These are phyloP conservation scores for Eurypyga helias DNA, from an alignment of 2,113 vertebrate species.

Conservation along the genomic window DNA sequence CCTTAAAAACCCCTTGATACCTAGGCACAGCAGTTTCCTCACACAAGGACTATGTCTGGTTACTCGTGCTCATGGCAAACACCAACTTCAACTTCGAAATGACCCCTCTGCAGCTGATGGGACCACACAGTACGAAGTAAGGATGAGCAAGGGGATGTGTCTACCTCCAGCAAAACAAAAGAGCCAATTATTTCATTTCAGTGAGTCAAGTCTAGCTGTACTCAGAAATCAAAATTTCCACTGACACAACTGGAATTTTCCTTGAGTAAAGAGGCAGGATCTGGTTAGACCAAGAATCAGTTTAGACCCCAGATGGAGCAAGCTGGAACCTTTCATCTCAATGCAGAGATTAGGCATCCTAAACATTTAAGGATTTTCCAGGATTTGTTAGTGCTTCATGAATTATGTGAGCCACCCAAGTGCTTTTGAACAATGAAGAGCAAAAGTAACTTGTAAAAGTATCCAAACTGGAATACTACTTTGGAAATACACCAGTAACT, in stretches of 20 bases:
- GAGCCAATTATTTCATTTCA: background rate
- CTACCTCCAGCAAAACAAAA: background rate
- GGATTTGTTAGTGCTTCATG: background rate
- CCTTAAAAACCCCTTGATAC: background rate
- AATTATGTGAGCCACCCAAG: background rate
- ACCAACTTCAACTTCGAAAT: background rate
- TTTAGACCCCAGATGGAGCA: background rate
- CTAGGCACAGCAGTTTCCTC: background rate
- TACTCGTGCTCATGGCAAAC: background rate
- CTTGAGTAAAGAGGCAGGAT: background rate
- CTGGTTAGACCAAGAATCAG: background rate
- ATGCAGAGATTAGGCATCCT: background rate
- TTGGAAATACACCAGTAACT: background rate
- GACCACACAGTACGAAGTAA: background rate
- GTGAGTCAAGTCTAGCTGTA: background rate
- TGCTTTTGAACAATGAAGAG: background rate
- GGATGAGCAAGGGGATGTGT: background rate
- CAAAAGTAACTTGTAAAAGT: background rate
- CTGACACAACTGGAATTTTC: background rate
- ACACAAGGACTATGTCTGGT: background rate
- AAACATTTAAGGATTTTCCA: background rate
- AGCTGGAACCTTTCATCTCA: background rate
- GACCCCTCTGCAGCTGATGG: background rate
- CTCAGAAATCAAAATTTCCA: constrained; percentile 5
- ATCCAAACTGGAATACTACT: background rate